A percentile compares a stretch with the other conserved stretches of the same genome.
Conservation (phyloP, 2,888 invertebrate species). For the Xylocampa areola region DNA sequence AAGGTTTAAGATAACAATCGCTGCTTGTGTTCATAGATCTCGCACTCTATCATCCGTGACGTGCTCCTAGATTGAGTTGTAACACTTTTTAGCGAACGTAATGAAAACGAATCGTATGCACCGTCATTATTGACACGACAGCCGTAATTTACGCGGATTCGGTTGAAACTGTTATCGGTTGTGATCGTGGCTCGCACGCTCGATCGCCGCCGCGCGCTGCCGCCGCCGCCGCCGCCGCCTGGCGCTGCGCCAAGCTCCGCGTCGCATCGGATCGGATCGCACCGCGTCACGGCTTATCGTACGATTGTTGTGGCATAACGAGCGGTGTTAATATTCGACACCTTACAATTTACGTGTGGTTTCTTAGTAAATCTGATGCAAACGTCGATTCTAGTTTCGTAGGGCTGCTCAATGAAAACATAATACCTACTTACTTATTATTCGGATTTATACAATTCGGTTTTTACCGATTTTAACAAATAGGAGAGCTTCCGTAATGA, state of each 20-base stretch:
- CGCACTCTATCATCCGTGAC: conserved; percentile 15
- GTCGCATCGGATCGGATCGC: conserved; percentile 6
- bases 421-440: too few relatives aligned
- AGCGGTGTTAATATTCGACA: conserved; percentile 43
- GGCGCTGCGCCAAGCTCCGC: conserved; percentile 17
- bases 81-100: neutral
- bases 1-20: neutral
- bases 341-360: conserved; percentile 14
- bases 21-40: conserved; percentile 4
- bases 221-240: too few relatives aligned
- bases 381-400: conserved; percentile 1
- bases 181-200: conserved; percentile 18
- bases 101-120: conserved; percentile 13
- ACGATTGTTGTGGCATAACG: conserved; percentile 9
- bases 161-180: conserved; percentile 18
- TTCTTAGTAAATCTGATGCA: conserved; percentile 27
- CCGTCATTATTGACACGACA: conserved; percentile 2
- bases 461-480: too few relatives aligned
- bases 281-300: neutral
- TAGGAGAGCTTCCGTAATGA: too few relatives aligned
- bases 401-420: too few relatives aligned
- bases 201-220: too few relatives aligned
- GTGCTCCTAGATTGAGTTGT: conserved; percentile 22
- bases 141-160: conserved; percentile 20
- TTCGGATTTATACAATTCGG: too few relatives aligned